Conservation (phyloP, 2,113 vertebrate genomes). For the Propithecus coquereli region DNA sequence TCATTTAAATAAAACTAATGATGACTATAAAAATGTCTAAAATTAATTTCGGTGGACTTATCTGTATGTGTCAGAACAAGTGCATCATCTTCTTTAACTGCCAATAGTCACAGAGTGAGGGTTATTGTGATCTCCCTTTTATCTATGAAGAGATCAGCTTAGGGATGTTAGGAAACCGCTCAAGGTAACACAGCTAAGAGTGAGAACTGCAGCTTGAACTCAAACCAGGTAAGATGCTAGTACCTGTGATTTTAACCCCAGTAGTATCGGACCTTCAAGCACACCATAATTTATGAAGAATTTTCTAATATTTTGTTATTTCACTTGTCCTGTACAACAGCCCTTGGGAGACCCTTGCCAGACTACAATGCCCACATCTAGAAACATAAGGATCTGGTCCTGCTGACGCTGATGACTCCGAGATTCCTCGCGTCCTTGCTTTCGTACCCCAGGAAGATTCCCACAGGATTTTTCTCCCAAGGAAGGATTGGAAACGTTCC, state of each 20-base stretch:
- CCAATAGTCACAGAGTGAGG: background rate
- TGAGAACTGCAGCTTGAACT: background rate
- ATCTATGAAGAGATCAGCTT: background rate
- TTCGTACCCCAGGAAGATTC: background rate
- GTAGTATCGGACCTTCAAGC: background rate
- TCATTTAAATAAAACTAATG: background rate
- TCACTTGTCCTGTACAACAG: background rate
- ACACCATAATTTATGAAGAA: background rate
- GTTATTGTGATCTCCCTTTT: background rate
- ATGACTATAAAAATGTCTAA: background rate
- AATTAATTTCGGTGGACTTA: background rate
- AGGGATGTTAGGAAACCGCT: background rate
- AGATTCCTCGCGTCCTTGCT: background rate
- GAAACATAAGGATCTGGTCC: too few relatives aligned
- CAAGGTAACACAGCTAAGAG: background rate
- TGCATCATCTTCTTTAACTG: background rate
- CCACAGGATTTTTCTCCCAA: background rate
- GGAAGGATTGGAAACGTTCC: background rate
- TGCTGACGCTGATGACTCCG: background rate
- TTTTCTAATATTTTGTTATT: background rate
- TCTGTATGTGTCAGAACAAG: background rate
- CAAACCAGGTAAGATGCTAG: background rate
- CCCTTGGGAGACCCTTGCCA: background rate
- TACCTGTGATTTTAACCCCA: background rate
- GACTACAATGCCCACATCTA: rapidly evolving